Percentiles rank a stretch among this genome's conserved stretches.
phyloP scores from a whole-genome alignment of 2,888 invertebrate species.

The Scaptomyza cyrtandrae region DNA sequence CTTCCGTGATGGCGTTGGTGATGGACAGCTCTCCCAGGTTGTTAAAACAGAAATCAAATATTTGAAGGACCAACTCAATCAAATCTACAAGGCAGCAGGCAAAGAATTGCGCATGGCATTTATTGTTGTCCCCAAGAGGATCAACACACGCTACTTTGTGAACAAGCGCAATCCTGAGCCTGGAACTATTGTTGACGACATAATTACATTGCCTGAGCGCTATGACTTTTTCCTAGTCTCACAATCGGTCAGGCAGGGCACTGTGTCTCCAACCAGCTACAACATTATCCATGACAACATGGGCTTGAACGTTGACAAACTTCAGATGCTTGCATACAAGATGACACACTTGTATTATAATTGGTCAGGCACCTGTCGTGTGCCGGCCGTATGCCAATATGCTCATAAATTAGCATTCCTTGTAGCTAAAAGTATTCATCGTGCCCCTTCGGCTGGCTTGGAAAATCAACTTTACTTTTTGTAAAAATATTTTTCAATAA shows the following conservation, averaged over 20 bases:
- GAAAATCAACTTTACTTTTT: slow-evolving; percentile 89
- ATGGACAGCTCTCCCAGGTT: slow-evolving; percentile 94
- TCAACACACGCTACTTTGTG: slow-evolving; percentile 91
- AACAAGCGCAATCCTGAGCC: slow-evolving; percentile 90
- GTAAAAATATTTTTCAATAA: slow-evolving; percentile 82
- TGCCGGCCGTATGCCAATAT: slow-evolving; percentile 97
- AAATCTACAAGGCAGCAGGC: slow-evolving; percentile 85
- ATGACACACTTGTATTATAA: slow-evolving; percentile 96
- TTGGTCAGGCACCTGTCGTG: slow-evolving; percentile 93
- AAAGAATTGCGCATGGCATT: slow-evolving; percentile 87
- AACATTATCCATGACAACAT: slow-evolving; percentile 92
- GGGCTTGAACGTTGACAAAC: slow-evolving; percentile 88
- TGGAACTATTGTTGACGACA: slow-evolving; percentile 94
- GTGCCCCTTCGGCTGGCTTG: slow-evolving; percentile 87
- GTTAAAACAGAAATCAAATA: slow-evolving; percentile 90
- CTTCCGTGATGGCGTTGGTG: slow-evolving; percentile 97
- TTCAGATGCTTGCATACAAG: slow-evolving; percentile 94
- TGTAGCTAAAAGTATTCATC: slow-evolving; percentile 92
- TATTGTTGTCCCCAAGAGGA: slow-evolving; percentile 94
- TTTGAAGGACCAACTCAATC: slow-evolving; percentile 86
- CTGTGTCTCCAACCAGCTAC: slow-evolving; percentile 95
- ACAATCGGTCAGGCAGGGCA: slow-evolving; percentile 94
- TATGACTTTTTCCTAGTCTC: slow-evolving; percentile 96
- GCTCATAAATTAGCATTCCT: slow-evolving; percentile 97
- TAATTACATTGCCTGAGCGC: slow-evolving; percentile 91